Evolutionary conservation across 2,113 vertebrate species (phyloP), one percentile per base, ranked within the genome.

Genomic region (Poecilia latipinna): DNA sequence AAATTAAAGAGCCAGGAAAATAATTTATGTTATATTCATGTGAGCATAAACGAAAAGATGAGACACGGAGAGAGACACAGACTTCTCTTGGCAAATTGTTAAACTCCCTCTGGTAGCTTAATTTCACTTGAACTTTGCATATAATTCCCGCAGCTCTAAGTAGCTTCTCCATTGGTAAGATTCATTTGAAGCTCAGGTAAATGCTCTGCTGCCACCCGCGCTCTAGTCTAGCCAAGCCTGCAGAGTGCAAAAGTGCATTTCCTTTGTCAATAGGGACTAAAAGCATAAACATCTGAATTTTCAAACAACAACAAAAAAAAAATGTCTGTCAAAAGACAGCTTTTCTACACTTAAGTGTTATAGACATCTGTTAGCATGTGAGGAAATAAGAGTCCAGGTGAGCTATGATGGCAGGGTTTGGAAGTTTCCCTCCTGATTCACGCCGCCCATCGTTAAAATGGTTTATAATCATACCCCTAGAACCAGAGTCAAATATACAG

Each of bases 121-220:
- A 91, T 88, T 85, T 82, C 33, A 82, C 88, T 86, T 90, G 88
- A 93, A 93, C 94, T 91, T 92, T 85, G 68, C 78, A 68, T 88
- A 83, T 82, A 90, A 87, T 85, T 87, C 90, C 91, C 88, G 82
- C 89, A 75, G 85, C 35, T 78, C 78, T 70, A 86, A 87, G 88
- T 86, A 87, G 85, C 82, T 84, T 78, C 77, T 84, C 72, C 78
- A 85, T 87, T 83, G 76, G 68, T 72, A 77, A 82, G 84, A 86
- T 85, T 86, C 78, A 88, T 48, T 70, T 76, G 69, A 85, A 90
- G 78, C 78, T 65, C 67, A 62, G 35, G 80, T 63, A 83, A 78
- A 84, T 74, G 72, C 76, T 91, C 72, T 35, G 80, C 51, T 63
- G 81, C 78, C 71, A 76, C 83, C 80, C 65, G 70, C 54, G 75